phyloP scores from a whole-genome alignment of 2,113 vertebrate species.

The Chiloscyllium plagiosum region DNA sequence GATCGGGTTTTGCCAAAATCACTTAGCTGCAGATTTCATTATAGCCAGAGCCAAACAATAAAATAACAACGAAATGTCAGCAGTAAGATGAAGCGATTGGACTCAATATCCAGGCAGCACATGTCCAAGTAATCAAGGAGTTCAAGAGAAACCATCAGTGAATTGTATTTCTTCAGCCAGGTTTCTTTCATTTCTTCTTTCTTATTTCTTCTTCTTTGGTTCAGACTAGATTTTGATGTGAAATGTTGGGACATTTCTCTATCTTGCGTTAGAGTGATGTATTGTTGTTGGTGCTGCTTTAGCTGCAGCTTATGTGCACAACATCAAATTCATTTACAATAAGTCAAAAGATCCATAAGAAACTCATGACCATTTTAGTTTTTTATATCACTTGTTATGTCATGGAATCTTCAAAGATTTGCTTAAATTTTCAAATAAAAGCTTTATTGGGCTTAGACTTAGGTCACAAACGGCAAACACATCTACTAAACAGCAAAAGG shows the following conservation, averaged over 20 bases:
- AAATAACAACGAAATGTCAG: neutral
- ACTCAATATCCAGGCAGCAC: neutral
- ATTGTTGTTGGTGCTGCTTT: neutral
- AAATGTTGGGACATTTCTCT: neutral
- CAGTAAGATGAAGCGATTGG: neutral
- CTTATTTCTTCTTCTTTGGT: neutral
- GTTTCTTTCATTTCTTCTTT: neutral
- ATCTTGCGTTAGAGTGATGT: neutral
- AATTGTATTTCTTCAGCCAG: neutral
- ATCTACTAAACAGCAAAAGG: neutral
- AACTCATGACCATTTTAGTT: neutral
- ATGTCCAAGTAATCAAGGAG: neutral
- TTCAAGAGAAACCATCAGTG: neutral
- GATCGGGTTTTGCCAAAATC: neutral
- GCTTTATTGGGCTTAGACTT: neutral
- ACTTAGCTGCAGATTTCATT: neutral
- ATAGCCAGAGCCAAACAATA: neutral
- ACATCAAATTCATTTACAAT: neutral
- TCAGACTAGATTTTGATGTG: neutral
- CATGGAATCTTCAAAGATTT: neutral
- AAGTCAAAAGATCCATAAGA: neutral
- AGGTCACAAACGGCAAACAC: neutral
- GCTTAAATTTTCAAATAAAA: neutral
- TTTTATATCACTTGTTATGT: neutral
- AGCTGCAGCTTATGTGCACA: neutral